Evolutionary conservation across 2,113 vertebrate genomes (phyloP), one percentile per base, ranked within the genome.

Genomic region (Myodes glareolus): DNA sequence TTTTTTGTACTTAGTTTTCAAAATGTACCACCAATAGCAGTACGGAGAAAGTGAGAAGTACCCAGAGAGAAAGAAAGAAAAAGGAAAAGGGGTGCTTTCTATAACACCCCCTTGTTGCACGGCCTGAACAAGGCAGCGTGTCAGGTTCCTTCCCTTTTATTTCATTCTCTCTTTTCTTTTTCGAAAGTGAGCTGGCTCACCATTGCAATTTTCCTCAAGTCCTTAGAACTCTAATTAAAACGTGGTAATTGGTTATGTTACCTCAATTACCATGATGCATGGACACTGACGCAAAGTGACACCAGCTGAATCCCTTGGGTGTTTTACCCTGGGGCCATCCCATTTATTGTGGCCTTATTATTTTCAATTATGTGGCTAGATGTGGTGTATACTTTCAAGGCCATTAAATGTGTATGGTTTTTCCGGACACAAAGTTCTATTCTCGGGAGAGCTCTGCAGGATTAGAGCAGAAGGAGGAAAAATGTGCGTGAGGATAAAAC

Each of bases 191-290:
- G 98, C 97, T 98, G 97, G 98, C 98, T 98, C 94, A 97, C 98
- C 96, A 98, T 47, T 98, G 97, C 97, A 98, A 97, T 98, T 98
- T 98, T 98, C 98, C 98, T 98, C 98, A 98, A 99, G 98, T 98
- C 98, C 98, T 98, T 98, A 98, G 98, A 99, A 98, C 98, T 99
- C 98, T 99, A 99, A 99, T 99, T 99, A 99, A 99, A 99, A 99
- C 98, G 99, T 98, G 98, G 98, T 99, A 99, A 99, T 99, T 99
- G 98, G 98, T 99, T 99, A 98, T 99, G 98, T 99, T 99, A 98
- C 99, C 98, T 99, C 99, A 99, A 98, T 99, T 99, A 99, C 98
- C 98, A 98, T 98, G 99, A 99, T 98, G 98, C 98, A 98, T 98
- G 98, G 98, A 99, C 98, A 98, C 98, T 99, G 98, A 99, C 98